These are phyloP conservation scores for Rotaria magnacalcarata DNA, from an alignment of 2,888 invertebrate genomes.

Conservation along the genomic window DNA sequence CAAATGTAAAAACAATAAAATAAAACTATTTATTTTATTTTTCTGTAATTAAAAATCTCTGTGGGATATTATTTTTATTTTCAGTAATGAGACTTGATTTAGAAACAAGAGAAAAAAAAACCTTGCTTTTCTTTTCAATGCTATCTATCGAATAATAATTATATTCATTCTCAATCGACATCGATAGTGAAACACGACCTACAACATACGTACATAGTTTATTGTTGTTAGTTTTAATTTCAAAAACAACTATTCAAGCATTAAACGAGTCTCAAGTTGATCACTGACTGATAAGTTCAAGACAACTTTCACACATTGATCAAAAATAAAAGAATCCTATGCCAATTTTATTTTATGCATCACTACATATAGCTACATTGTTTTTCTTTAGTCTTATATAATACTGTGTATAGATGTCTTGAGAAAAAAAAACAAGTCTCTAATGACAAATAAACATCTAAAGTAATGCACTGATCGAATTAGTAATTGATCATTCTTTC, in stretches of 20 bases:
- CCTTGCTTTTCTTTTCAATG: background rate
- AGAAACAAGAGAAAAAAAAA: background rate
- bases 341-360: background rate
- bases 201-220: too few relatives aligned
- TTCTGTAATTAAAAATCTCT: conserved; percentile 3
- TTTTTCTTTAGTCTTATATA: background rate
- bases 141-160: background rate
- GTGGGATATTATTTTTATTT: background rate
- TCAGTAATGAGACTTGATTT: background rate
- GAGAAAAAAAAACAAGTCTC: background rate
- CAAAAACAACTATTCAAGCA: background rate
- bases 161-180: background rate
- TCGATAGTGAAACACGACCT: background rate
- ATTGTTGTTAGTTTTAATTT: background rate
- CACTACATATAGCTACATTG: background rate
- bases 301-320: background rate
- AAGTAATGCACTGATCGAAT: conserved; percentile 15
- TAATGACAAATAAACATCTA: background rate
- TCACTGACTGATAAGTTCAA: background rate
- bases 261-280: conserved; percentile 8
- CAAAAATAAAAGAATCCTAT: background rate
- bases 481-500: conserved; percentile 16
- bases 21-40: background rate
- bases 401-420: background rate
- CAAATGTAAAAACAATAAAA: background rate